Conservation (phyloP, 2,113 vertebrate genomes). For the Hemicordylus capensis region DNA sequence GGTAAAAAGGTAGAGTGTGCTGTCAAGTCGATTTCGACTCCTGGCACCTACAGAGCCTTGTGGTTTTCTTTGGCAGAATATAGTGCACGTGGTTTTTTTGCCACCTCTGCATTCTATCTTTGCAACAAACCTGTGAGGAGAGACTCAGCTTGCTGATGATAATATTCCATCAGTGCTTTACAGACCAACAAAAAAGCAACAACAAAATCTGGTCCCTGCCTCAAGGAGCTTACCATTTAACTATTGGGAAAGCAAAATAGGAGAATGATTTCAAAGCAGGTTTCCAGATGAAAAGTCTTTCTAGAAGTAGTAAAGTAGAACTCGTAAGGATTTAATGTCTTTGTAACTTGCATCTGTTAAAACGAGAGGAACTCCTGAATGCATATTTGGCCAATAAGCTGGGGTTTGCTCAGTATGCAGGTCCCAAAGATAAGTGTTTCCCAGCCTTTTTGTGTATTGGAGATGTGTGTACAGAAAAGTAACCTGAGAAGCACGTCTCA, state of each 20-base stretch:
- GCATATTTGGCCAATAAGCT: background rate
- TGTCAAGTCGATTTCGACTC: too few relatives aligned
- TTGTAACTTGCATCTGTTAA: background rate
- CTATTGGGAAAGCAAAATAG: background rate
- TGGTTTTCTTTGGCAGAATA: too few relatives aligned
- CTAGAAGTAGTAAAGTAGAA: background rate
- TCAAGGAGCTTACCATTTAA: background rate
- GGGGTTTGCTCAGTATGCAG: background rate
- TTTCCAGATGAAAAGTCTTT: too few relatives aligned
- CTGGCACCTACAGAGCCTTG: too few relatives aligned
- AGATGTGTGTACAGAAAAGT: background rate
- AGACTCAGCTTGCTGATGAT: background rate
- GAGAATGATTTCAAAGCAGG: background rate
- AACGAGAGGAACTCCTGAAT: too few relatives aligned
- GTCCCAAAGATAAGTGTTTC: background rate
- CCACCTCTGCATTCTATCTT: too few relatives aligned
- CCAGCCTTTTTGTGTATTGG: background rate
- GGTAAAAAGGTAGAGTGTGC: too few relatives aligned
- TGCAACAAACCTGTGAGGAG: too few relatives aligned
- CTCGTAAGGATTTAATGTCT: background rate
- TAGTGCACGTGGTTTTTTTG: too few relatives aligned
- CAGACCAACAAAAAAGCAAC: background rate
- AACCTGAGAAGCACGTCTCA: background rate
- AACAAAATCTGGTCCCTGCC: too few relatives aligned
- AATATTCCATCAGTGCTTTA: background rate